phyloP scores from a whole-genome alignment of 2,113 vertebrate genomes.

The Pimephales promelas region DNA sequence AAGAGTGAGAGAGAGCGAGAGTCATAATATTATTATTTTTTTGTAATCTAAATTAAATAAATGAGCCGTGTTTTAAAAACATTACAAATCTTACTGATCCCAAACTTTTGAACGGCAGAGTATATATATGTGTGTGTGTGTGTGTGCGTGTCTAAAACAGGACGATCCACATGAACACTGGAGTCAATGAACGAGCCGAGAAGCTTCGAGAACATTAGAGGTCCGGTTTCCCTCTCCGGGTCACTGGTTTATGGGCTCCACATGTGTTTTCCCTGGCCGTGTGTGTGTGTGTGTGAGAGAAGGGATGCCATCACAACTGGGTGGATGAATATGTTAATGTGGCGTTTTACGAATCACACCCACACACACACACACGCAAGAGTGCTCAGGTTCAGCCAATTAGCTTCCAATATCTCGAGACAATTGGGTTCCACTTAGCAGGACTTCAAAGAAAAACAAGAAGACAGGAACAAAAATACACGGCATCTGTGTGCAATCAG shows the following conservation, averaged over 20 bases:
- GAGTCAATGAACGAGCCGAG: not conserved
- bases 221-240: not conserved
- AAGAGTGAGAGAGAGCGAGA: too few relatives aligned
- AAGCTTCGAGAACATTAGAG: not conserved
- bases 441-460: conserved; percentile 52
- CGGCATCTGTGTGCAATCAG: conserved; percentile 55
- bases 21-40: too few relatives aligned
- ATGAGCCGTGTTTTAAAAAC: too few relatives aligned
- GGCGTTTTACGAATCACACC: conserved; percentile 59
- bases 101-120: too few relatives aligned
- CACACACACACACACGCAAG: conserved; percentile 55
- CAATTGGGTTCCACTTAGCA: conserved; percentile 51
- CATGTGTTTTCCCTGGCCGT: conserved; percentile 41
- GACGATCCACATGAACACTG: too few relatives aligned
- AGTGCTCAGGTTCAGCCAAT: conserved; percentile 66
- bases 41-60: too few relatives aligned
- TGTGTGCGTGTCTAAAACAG: too few relatives aligned
- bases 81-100: too few relatives aligned
- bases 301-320: conserved; percentile 2
- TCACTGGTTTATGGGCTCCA: conserved; percentile 46
- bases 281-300: not conserved
- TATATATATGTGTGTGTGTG: too few relatives aligned
- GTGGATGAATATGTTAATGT: conserved; percentile 63
- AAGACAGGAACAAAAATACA: conserved; percentile 41
- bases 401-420: conserved; percentile 69